Percentiles rank a stretch among this genome's conserved stretches.
Evolutionary conservation across 2,888 invertebrate species (phyloP).

Genomic region (Hyposoter dolosus): DNA sequence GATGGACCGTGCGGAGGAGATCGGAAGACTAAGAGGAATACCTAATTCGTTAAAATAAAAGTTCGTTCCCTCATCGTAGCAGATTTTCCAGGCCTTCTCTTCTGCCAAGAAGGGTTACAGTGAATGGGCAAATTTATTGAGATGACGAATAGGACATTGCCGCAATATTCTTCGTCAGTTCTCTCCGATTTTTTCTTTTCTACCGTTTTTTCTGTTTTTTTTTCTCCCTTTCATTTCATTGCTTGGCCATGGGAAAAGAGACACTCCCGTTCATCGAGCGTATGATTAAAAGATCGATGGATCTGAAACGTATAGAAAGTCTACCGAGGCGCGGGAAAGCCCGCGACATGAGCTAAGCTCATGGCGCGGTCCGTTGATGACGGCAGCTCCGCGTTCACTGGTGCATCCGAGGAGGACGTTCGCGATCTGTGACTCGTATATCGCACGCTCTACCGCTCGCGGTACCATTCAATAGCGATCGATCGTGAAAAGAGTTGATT

Average conservation of each 20-base stretch:
- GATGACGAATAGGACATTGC: constrained; percentile 19
- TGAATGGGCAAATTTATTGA: constrained; percentile 44
- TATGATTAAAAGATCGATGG: constrained; percentile 55
- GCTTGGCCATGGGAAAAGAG: not conserved
- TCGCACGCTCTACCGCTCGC: constrained; percentile 40
- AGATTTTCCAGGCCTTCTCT: constrained; percentile 28
- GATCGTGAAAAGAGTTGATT: constrained; percentile 52
- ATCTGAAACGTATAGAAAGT: not conserved
- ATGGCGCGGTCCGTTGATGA: constrained; percentile 28
- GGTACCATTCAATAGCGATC: constrained; percentile 57
- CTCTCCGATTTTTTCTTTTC: not conserved
- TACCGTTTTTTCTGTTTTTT: not conserved
- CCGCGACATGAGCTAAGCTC: not conserved
- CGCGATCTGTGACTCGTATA: constrained; percentile 23
- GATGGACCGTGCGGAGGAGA: not conserved
- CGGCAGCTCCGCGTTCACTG: constrained; percentile 28
- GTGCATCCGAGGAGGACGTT: constrained; percentile 49
- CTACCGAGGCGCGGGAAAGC: not conserved
- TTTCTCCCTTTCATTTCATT: not conserved
- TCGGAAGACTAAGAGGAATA: constrained; percentile 34
- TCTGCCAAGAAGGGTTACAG: constrained; percentile 46
- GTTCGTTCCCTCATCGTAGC: constrained; percentile 57
- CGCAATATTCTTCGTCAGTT: constrained; percentile 10
- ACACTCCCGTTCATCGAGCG: constrained; percentile 21
- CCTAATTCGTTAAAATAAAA: constrained; percentile 56